A percentile compares a stretch with the other conserved stretches of the same genome.
Conservation (phyloP, 2,113 vertebrate species). For the Pedetes capensis region DNA sequence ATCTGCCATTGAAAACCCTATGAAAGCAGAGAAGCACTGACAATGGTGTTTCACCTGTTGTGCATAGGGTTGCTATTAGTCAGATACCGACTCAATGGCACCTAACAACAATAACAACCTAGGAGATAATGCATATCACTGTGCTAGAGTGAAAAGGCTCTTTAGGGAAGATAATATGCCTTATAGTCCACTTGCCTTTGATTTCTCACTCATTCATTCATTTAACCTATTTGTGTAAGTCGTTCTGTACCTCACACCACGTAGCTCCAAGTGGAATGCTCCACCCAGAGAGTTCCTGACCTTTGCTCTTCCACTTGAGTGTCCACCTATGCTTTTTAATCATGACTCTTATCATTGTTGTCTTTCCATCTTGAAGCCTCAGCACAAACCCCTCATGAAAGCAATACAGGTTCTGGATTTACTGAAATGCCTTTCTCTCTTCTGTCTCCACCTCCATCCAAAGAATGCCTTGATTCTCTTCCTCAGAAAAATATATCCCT, state of each 20-base stretch:
- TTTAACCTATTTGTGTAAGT: neutral
- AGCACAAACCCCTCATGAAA: neutral
- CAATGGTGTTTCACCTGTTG: too few species aligned
- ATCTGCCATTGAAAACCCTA: too few species aligned
- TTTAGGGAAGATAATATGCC: neutral
- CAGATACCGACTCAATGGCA: too few species aligned
- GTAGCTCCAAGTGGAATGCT: neutral
- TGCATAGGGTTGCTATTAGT: too few species aligned
- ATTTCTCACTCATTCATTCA: neutral
- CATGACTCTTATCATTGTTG: neutral
- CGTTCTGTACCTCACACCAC: neutral
- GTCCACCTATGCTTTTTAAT: neutral
- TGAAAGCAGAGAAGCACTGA: too few species aligned
- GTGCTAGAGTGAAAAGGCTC: neutral
- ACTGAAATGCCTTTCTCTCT: neutral
- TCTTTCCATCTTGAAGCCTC: neutral
- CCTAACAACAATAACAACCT: too few species aligned
- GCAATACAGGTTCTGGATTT: neutral
- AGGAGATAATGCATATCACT: neutral
- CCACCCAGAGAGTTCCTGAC: neutral
- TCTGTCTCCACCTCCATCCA: neutral
- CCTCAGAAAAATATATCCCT: neutral
- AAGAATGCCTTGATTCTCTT: neutral
- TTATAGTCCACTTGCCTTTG: neutral
- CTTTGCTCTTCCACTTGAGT: neutral